Conservation (phyloP, 2,797 vertebrate species). For the Sphenodon punctatus region DNA sequence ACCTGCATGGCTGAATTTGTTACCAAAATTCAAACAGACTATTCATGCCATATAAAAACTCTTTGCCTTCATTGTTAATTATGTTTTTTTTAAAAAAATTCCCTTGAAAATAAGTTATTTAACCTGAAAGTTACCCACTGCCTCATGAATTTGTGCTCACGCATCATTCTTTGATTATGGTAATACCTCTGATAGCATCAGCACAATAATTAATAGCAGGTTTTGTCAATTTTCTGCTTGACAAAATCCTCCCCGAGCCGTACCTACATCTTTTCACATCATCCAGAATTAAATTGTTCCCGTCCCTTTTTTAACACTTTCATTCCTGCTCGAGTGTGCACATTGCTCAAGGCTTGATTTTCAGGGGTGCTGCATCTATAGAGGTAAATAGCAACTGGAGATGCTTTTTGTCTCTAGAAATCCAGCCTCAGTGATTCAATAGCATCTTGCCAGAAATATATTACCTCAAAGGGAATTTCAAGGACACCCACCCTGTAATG, state of each 20-base stretch:
- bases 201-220: constrained; percentile 71
- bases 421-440: background rate
- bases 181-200: constrained; percentile 66
- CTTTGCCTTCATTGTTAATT: constrained; percentile 25
- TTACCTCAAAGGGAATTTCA: constrained; percentile 3
- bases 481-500: background rate
- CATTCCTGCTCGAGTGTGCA: constrained; percentile 8
- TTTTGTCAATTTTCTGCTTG: constrained; percentile 75
- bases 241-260: constrained; percentile 56
- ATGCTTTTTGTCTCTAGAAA: background rate
- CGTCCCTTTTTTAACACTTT: constrained; percentile 45
- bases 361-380: background rate
- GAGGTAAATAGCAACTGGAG: constrained; percentile 22
- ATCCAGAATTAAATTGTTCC: constrained; percentile 42
- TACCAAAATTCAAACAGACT: background rate
- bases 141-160: constrained; percentile 40
- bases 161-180: constrained; percentile 67
- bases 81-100: constrained; percentile 43
- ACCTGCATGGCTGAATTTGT: background rate
- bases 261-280: constrained; percentile 63
- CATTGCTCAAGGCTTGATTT: constrained; percentile 31
- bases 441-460: background rate
- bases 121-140: constrained; percentile 34
- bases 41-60: background rate
- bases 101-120: constrained; percentile 55